Conservation (phyloP, 2,113 vertebrate species). For the Pogonocichla stellata region DNA sequence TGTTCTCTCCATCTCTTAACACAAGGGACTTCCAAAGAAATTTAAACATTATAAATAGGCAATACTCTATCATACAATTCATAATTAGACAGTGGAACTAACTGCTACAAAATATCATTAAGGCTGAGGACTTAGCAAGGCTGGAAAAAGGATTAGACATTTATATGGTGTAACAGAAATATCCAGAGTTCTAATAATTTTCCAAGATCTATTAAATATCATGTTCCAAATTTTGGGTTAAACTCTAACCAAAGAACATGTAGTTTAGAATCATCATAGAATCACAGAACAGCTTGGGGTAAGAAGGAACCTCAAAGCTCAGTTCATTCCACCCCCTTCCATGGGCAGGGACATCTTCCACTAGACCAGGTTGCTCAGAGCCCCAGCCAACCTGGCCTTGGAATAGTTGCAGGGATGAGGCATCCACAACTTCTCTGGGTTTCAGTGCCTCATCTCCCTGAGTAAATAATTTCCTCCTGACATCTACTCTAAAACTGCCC, state of each 20-base stretch:
- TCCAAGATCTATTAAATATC: not conserved
- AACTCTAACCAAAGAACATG: not conserved
- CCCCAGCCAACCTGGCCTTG: not conserved
- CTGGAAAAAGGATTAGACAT: conserved; percentile 39
- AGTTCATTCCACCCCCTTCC: not conserved
- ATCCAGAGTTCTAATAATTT: conserved; percentile 32
- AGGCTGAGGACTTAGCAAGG: not conserved
- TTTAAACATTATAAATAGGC: conserved; percentile 62
- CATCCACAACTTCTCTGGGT: not conserved
- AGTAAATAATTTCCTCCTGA: not conserved
- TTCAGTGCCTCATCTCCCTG: not conserved
- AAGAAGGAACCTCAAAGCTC: not conserved
- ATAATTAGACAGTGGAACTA: conserved; percentile 62
- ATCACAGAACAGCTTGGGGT: not conserved
- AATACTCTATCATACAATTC: conserved; percentile 54
- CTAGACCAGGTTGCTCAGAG: not conserved
- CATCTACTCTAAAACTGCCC: not conserved
- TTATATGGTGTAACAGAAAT: conserved; percentile 40
- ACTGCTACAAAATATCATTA: conserved; percentile 59
- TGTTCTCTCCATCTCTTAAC: conserved; percentile 36
- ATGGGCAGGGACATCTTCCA: not conserved
- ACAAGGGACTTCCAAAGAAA: conserved; percentile 38
- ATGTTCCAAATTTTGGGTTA: not conserved
- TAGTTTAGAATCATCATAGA: not conserved
- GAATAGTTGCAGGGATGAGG: not conserved